Percentiles rank a stretch among this genome's conserved stretches.
Conservation (phyloP, 2,888 invertebrate genomes). For the Smittia sp. region DNA sequence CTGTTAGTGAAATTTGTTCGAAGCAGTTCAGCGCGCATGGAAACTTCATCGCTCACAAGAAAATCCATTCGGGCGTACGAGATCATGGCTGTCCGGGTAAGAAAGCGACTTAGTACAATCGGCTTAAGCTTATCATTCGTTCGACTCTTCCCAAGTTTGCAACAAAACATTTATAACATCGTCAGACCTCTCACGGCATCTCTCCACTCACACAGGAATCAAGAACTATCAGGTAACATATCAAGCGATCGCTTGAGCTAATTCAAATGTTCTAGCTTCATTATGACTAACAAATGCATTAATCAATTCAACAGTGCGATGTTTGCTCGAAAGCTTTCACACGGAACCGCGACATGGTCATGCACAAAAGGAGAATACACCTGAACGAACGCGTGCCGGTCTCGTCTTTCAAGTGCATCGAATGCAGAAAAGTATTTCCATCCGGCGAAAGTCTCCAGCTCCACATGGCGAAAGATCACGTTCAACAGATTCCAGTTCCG, state of each 20-base stretch:
- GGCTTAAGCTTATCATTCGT: background rate
- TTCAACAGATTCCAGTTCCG: slow-evolving; percentile 44
- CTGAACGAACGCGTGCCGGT: slow-evolving; percentile 45
- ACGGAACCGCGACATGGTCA: slow-evolving; percentile 59
- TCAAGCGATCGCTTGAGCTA: background rate
- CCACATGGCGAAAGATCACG: slow-evolving; percentile 51
- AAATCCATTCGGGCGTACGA: slow-evolving; percentile 61
- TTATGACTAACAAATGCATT: too few species aligned
- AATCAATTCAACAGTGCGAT: slow-evolving; percentile 55
- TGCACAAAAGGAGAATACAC: slow-evolving; percentile 53
- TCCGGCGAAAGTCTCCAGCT: slow-evolving; percentile 50
- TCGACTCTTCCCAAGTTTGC: slow-evolving; percentile 50
- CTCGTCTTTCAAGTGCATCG: slow-evolving; percentile 51
- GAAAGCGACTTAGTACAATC: background rate
- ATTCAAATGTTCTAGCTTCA: background rate
- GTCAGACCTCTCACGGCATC: slow-evolving; percentile 61
- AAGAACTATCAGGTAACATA: slow-evolving; percentile 56
- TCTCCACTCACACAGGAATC: slow-evolving; percentile 59
- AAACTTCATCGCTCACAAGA: slow-evolving; percentile 63
- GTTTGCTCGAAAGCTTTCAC: slow-evolving; percentile 59
- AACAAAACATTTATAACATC: slow-evolving; percentile 61
- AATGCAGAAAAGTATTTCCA: slow-evolving; percentile 52
- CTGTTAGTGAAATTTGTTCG: slow-evolving; percentile 59
- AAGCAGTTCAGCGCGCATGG: slow-evolving; percentile 62
- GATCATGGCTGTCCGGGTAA: slow-evolving; percentile 58